phyloP scores from a whole-genome alignment of 2,113 vertebrate genomes.

The Heptranchias perlo region DNA sequence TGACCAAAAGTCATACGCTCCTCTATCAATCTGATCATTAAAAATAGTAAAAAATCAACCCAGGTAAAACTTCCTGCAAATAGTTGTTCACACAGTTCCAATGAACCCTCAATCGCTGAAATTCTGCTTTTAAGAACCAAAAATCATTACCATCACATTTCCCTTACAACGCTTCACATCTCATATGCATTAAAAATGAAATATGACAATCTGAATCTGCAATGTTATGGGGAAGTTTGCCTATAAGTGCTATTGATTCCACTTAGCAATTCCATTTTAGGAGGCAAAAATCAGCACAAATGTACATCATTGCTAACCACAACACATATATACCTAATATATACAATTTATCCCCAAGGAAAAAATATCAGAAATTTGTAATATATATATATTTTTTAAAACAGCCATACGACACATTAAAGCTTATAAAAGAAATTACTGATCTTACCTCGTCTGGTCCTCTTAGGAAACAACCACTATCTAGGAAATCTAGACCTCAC shows the following conservation, averaged over 20 bases:
- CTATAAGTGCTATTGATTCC: neutral
- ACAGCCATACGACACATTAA: neutral
- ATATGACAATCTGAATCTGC: neutral
- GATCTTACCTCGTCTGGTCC: neutral
- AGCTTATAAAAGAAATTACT: neutral
- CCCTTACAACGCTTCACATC: neutral
- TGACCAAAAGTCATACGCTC: neutral
- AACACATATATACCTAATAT: neutral
- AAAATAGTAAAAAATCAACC: neutral
- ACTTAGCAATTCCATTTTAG: neutral
- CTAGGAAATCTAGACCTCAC: neutral
- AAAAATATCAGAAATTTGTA: neutral
- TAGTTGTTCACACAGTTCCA: neutral
- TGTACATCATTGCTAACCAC: neutral
- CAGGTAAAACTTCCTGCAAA: neutral
- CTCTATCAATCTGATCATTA: neutral
- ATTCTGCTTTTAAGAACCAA: neutral
- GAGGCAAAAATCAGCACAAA: neutral
- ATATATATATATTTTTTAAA: neutral
- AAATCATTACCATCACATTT: neutral
- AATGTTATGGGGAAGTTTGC: neutral
- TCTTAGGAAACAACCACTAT: neutral
- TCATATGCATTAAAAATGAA: neutral
- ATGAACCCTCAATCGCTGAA: neutral
- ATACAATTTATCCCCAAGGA: neutral